phyloP scores from a whole-genome alignment of 1,140 invertebrate genomes.

The Drosophila prosaltans region DNA sequence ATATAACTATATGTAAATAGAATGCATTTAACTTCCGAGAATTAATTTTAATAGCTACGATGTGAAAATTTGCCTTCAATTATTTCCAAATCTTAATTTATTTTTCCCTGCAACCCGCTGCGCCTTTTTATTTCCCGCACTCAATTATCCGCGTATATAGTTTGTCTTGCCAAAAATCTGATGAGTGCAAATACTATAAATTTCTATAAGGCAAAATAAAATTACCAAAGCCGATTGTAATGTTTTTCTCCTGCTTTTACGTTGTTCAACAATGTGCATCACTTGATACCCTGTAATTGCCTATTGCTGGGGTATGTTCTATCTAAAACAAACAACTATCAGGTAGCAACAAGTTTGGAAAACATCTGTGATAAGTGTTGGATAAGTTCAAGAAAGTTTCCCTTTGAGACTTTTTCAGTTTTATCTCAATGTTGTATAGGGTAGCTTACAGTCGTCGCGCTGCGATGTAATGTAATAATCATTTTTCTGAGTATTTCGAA shows the following conservation, averaged over 20 bases:
- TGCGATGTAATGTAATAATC: too few relatives aligned
- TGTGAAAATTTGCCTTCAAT: background rate
- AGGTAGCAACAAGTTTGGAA: too few relatives aligned
- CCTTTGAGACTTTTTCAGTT: too few relatives aligned
- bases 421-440: too few relatives aligned
- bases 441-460: background rate
- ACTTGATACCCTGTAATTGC: background rate
- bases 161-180: slow-evolving; percentile 17
- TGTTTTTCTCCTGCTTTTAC: slow-evolving; percentile 3
- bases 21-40: slow-evolving; percentile 18
- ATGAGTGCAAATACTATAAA: slow-evolving; percentile 10
- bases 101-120: background rate
- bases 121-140: background rate
- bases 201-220: slow-evolving; percentile 4
- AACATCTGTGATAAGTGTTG: too few relatives aligned
- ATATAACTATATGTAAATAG: too few relatives aligned
- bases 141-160: slow-evolving; percentile 1
- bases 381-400: too few relatives aligned
- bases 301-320: background rate
- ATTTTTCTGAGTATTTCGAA: too few relatives aligned
- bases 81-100: background rate
- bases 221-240: background rate
- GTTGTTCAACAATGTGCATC: background rate
- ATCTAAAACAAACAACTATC: too few relatives aligned
- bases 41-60: background rate